phyloP scores from a whole-genome alignment of 1,140 invertebrate genomes.

The Neodiprion lecontei region DNA sequence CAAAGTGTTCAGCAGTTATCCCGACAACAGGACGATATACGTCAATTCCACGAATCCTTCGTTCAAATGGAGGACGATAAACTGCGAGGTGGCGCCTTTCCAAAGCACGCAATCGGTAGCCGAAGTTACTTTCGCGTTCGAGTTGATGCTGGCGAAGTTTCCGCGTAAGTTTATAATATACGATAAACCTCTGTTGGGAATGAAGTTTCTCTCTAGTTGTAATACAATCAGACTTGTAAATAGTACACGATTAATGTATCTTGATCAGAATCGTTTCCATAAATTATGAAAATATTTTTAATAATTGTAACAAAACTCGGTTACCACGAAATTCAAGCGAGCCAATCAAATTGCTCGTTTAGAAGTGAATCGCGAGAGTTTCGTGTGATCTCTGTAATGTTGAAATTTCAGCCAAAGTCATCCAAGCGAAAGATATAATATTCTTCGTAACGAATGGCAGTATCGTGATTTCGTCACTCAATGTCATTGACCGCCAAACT shows the following conservation, averaged over 20 bases:
- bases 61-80: slow-evolving; percentile 37
- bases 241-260: background rate
- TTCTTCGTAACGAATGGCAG: slow-evolving; percentile 42
- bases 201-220: background rate
- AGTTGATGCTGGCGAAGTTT: slow-evolving; percentile 38
- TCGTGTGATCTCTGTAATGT: background rate
- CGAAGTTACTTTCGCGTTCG: slow-evolving; percentile 39
- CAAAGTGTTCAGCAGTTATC: slow-evolving; percentile 14
- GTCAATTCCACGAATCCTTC: slow-evolving; percentile 43
- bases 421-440: slow-evolving; percentile 45
- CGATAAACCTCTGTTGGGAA: background rate
- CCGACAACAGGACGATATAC: slow-evolving; percentile 42
- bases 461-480: slow-evolving; percentile 36
- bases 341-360: no score
- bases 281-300: no score
- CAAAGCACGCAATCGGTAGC: slow-evolving; percentile 33
- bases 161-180: slow-evolving; percentile 35
- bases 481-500: slow-evolving; percentile 25
- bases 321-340: no score
- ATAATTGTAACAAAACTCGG: no score
- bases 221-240: slow-evolving; percentile 16
- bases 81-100: slow-evolving; percentile 44
- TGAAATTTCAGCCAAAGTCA: slow-evolving; percentile 36
- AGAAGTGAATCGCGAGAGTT: no score
- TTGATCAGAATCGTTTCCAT: no score